Evolutionary conservation across 2,113 vertebrate genomes (phyloP), one percentile per base, ranked within the genome.

Genomic region (Clarias macrocephalus): DNA sequence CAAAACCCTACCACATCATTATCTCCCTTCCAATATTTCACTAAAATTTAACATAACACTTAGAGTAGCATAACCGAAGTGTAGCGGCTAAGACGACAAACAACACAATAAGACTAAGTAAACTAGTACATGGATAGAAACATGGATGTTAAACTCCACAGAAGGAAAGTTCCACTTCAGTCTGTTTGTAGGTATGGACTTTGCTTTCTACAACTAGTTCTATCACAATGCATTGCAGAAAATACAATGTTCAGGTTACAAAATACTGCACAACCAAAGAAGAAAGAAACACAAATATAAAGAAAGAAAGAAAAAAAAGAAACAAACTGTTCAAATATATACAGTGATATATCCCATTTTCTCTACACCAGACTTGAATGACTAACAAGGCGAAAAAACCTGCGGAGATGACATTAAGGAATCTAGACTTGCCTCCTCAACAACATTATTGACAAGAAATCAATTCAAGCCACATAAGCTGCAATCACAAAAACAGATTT

Each of bases 241-340:
- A 92, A 90, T 15, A 76, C 21, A 65, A 91, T 86, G 85, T 90
- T 89, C 90, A 88, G 91, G 80, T 93, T 89, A 91, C 60, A 93
- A 93, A 94, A 94, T 89, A 94, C 93, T 93, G 92, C 91, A 89
- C 85, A 86, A 86, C 93, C 93, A 92, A 82, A 66, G 52, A 37
- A 86, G 5, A 63, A 73, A 28, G 3, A 85, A 91, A 37, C 3
- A 37, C 33, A 37, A 3, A 37, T 37, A 37, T 2, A 37, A 85
- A 92, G 48, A 30, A 85, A 10, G 70, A 70, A 56, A 7, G 7
- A 70, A 18, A 18, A 33, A 5, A 48, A 48, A 48, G 86, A 91
- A 86, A 92, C 85, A 93, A 93, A 93, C 91, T 91, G 90, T 92
- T 90, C 89, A 92, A 81, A 85, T 90, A 87, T 66, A 66, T 59